These are phyloP conservation scores for Platysteira castanea DNA, from an alignment of 2,113 vertebrate species.

Conservation along the genomic window DNA sequence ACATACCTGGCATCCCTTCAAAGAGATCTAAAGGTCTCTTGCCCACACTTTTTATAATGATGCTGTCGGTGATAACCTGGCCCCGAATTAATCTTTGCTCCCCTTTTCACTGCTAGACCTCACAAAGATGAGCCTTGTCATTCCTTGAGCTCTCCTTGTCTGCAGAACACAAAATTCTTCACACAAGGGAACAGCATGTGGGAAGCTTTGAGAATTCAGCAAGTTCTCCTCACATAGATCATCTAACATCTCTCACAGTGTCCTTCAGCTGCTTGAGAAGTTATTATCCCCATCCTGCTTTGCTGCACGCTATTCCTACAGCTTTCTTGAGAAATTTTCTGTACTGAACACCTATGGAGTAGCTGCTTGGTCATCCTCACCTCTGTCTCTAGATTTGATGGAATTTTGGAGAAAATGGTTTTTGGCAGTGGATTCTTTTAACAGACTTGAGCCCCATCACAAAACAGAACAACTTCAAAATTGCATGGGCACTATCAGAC, in stretches of 20 bases:
- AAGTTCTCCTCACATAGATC: background rate
- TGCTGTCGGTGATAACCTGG: background rate
- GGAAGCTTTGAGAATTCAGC: background rate
- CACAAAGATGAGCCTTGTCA: background rate
- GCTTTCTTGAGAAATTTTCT: background rate
- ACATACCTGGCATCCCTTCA: background rate
- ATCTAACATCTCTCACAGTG: background rate
- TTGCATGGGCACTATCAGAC: background rate
- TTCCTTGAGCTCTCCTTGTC: background rate
- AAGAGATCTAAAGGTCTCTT: background rate
- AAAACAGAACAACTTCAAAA: background rate
- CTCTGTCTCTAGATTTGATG: background rate
- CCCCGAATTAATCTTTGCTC: background rate
- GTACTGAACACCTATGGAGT: background rate
- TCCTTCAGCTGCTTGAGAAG: background rate
- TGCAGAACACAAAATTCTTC: background rate
- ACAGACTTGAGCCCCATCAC: background rate
- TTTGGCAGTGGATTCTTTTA: background rate
- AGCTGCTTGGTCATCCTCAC: background rate
- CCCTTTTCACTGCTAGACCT: background rate
- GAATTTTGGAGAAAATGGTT: background rate
- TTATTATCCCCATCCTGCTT: background rate
- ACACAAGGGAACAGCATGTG: background rate
- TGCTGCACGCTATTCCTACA: background rate
- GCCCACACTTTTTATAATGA: background rate